Evolutionary conservation across 2,888 invertebrate genomes (phyloP), one percentile per base, ranked within the genome.

Genomic region (Galeopsomyia nigrocyanea): DNA sequence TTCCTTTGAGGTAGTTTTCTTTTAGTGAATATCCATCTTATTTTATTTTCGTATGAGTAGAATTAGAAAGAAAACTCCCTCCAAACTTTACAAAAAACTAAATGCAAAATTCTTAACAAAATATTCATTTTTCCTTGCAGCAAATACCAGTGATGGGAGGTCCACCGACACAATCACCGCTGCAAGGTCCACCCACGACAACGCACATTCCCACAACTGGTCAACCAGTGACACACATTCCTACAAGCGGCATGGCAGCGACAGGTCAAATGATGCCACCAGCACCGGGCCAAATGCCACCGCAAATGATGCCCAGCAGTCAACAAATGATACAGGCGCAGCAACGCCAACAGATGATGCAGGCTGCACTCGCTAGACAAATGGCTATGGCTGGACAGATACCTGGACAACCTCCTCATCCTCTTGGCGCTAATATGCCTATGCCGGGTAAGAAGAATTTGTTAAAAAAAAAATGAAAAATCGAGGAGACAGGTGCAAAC

Each of bases 191-290:
- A 9, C 21, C 71, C 3, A 62, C 47, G 16, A 19, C 67, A 16
- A 21, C 46, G 22, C 58, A 22, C 26, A 70, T 70, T 51, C 51
- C 69, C 1, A 51, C 46, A 6, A 16, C 51, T 7, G 69, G 16
- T n/a, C 69, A 63, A 21, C 47, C 69, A 9, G 56, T 57, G 22
- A 31, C 56, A 2, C 71, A 71, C 50, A 65, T 66, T 26, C 55
- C 63, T 6, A 51, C 71, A 9, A 19, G 10, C 7, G 26, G 26
- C 26, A 39, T 39, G 39, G 13, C 39, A 1, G 39, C 10, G 39
- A 39, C 77, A 19, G 78, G 78, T 62, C 78, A 79, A 71, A 78
- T 79, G 66, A 76, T 77, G 31, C 77, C 78, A 9, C 76, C 78
- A 17, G 53, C 16, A 39, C 39, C 39, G 7, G 39, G 39, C 1